Base-by-base conservation (phyloP, 2,797 vertebrate species). In the Eurystomus glaucurus region DNA sequence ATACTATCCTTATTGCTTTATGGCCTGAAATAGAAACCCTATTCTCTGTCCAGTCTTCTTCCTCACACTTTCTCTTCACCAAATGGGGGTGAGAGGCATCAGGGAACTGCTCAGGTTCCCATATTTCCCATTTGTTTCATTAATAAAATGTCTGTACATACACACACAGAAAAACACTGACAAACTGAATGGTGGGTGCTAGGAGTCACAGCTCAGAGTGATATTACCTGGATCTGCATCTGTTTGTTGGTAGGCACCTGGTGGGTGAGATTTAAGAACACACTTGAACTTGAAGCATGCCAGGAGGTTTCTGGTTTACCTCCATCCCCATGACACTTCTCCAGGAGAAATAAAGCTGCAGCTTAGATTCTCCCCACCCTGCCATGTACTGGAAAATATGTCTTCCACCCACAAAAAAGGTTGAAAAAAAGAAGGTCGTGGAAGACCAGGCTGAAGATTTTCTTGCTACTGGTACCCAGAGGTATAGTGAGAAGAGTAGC, bases 331-430 rank as follows among this genome's bases (percentile, higher is more conserved):
- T 11, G 35, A 90, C 28, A 43, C 65, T 46, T 54, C 51, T 93
- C n/a, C 37, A 26, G 29, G 33, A 83, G 37, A 91, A 64, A 60
- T 52, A 83, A 93, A 90, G 50, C 17, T 52, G 54, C 55, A 60
- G 66, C 16, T 33, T 71, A 41, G 13, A 50, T 78, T 9, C 3
- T 46, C 10, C 18, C 23, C 13, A 35, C 5, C 5, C 33, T 83
- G 22, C 9, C 1, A 0, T 0, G 0, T 72, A 5, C 25, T 45
- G 74, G 21, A 62, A 65, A 17, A 11, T 28, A 18, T 0, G 0
- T 35, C 22, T 61, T 64, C 14, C n/a, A 41, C 18, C 11, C 11
- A 28, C 8, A 71, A 87, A 79, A 61, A 61, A 8, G 45, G 0
- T 11, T 48, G 11, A n/a, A 37, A 61, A 39, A 48, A 39, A n/a